Conservation (phyloP, 2,113 vertebrate species). For the Lipophrys pholis region DNA sequence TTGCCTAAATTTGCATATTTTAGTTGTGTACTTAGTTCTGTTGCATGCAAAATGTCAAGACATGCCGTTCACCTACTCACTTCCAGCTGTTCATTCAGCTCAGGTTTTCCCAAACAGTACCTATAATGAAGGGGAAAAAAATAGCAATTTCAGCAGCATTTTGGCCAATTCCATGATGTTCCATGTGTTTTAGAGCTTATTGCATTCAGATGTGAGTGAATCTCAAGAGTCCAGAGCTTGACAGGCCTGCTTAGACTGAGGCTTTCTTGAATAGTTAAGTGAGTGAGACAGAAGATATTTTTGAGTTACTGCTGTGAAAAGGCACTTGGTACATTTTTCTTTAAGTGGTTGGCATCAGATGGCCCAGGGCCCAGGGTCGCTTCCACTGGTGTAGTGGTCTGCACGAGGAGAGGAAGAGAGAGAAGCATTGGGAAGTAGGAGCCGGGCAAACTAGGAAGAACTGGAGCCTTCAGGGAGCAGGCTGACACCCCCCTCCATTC, state of each 20-base stretch:
- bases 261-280: neutral
- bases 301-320: conserved; percentile 26
- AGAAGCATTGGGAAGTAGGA: conserved; percentile 1
- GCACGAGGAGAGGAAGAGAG: neutral
- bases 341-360: conserved; percentile 35
- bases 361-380: conserved; percentile 37
- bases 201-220: too few species aligned
- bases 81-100: too few species aligned
- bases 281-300: conserved; percentile 4
- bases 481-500: conserved; percentile 13
- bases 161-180: too few species aligned
- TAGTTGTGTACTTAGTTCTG: too few species aligned
- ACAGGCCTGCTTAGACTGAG: neutral
- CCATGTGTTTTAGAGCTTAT: too few species aligned
- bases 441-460: conserved; percentile 63
- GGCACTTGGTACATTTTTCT: conserved; percentile 8
- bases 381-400: conserved; percentile 2
- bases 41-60: too few species aligned
- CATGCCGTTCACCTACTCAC: too few species aligned
- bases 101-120: too few species aligned
- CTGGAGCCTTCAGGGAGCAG: conserved; percentile 36
- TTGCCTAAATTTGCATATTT: too few species aligned
- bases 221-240: neutral
- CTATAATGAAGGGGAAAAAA: too few species aligned
- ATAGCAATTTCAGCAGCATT: too few species aligned